Percentiles rank a stretch among this genome's conserved stretches.
Evolutionary conservation across 2,113 vertebrate species (phyloP).

Genomic region (human): DNA sequence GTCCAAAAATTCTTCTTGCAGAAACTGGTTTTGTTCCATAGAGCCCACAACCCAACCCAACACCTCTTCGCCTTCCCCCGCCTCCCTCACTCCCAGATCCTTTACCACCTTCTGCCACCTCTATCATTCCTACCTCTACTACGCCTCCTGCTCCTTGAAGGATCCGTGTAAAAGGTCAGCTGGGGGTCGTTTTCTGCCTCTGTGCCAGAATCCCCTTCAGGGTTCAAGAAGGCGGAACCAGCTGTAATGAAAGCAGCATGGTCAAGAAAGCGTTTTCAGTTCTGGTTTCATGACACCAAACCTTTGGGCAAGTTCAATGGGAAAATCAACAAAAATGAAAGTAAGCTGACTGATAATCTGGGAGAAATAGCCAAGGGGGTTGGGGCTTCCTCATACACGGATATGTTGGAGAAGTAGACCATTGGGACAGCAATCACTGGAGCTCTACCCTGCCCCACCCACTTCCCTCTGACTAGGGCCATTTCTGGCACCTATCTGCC

Average conservation of each 20-base stretch:
- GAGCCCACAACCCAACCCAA: not conserved
- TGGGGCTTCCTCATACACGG: not conserved
- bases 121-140: conserved; percentile 89
- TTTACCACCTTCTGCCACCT: accelerated
- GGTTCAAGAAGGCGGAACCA: conserved; percentile 98
- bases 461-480: accelerated
- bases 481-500: not conserved
- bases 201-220: conserved; percentile 96
- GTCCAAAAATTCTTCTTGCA: not conserved
- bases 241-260: conserved; percentile 79
- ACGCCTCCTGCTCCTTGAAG: conserved; percentile 94
- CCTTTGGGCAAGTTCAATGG: not conserved
- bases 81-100: accelerated
- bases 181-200: conserved; percentile 98
- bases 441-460: not conserved
- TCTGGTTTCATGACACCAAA: not conserved
- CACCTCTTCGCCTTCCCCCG: accelerated
- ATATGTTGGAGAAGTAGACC: not conserved
- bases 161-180: conserved; percentile 98
- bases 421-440: not conserved
- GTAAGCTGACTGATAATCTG: not conserved
- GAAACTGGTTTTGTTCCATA: not conserved
- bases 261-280: not conserved
- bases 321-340: not conserved
- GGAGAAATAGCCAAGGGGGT: not conserved